Base-by-base conservation (phyloP, 2,888 invertebrate genomes). In the Synanthedon formicaeformis region DNA sequence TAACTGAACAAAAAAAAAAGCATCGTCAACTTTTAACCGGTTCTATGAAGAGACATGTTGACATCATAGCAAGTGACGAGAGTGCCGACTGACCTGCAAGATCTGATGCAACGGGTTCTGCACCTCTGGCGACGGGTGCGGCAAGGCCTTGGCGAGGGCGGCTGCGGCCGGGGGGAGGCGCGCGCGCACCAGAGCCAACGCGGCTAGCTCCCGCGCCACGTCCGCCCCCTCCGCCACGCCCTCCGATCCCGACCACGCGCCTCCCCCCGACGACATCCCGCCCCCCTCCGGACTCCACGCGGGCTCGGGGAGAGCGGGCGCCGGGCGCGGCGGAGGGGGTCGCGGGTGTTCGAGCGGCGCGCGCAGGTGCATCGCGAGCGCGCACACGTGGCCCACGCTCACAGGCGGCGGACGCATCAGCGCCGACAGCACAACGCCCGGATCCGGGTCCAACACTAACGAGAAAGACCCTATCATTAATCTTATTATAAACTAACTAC, bases 141-240 rank as follows among this genome's bases (percentile, higher is more conserved):
- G 77, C 48, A 82, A 56, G 0, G 78, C 81, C 2, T 62, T 53
- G 1, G 67, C 71, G 2, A 73, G 69, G 11, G 71, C 57, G 48
- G 67, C 59, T 55, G 73, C 64, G 60, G 68, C 66, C 60, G 64
- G 48, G 54, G 72, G 62, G 57, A 70, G 62, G 27, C 58, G 66
- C 52, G 72, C 72, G 51, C 85, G 68, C 62, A 85, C 57, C 52
- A 83, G 60, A 2, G 78, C 85, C 41, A 85, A 72, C 50, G 83
- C 76, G 0, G 82, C 85, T 52, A 86, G 71, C 57, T 77, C 76
- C 18, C 80, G 72, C 56, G 86, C 84, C 58, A 86, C 79, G 66
- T 85, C 86, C 0, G 74, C 78, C 23, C 86, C 84, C 64, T 84
- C 85, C 1, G 81, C 73, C 56, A 83, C 78, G 41, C 84, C 82